A percentile compares a stretch with the other conserved stretches of the same genome.
phyloP scores from a whole-genome alignment of 2,888 invertebrate species.

The Aleiodes leptofemur region DNA sequence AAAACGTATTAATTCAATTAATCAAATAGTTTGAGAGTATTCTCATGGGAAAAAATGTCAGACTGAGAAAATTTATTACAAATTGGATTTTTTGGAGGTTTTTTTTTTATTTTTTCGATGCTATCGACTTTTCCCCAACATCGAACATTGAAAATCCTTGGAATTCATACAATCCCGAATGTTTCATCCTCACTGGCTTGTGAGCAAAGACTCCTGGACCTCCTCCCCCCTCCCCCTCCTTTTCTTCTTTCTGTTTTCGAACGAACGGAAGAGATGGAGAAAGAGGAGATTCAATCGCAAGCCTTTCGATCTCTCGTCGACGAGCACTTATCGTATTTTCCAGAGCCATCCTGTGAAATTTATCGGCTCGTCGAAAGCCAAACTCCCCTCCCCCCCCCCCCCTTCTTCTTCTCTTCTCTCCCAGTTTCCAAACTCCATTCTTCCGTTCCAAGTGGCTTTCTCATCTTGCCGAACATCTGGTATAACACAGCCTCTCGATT shows the following conservation, averaged over 20 bases:
- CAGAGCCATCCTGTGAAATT: conserved; percentile 52
- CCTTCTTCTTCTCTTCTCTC: too few relatives aligned
- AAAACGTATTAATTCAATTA: too few relatives aligned
- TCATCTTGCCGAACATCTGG: conserved; percentile 4
- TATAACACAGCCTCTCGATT: background rate
- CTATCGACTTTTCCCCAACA: background rate
- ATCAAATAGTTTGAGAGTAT: too few relatives aligned
- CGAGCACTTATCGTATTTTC: conserved; percentile 58
- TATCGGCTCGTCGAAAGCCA: conserved; percentile 52
- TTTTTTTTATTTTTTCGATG: background rate
- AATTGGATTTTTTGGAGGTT: background rate
- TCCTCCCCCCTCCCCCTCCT: background rate
- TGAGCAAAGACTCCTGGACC: background rate
- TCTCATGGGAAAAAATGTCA: background rate
- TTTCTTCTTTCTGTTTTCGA: background rate
- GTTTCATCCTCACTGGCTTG: background rate
- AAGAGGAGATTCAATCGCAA: conserved; percentile 24
- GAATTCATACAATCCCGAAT: too few relatives aligned
- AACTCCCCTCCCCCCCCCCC: background rate
- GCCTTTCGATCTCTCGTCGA: conserved; percentile 56
- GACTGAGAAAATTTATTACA: background rate
- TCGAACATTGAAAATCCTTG: background rate
- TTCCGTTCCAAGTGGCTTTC: background rate
- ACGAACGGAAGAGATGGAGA: background rate
- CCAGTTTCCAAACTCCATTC: conserved; percentile 2